Evolutionary conservation across 2,797 vertebrate species (phyloP), one percentile per base, ranked within the genome.

Genomic region (Crypturellus tataupa): DNA sequence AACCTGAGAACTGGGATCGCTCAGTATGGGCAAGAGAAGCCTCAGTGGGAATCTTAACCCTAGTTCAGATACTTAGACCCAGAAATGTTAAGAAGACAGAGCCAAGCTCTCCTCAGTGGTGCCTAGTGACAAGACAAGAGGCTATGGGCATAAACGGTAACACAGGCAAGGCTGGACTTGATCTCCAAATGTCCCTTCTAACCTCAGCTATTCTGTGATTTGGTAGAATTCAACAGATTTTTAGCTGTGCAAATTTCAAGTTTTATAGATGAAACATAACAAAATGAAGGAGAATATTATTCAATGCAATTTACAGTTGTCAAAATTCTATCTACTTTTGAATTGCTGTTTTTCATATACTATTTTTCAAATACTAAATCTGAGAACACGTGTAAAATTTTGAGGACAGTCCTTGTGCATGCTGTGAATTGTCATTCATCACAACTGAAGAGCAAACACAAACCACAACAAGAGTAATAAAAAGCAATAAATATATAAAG

Each of bases 371-470:
- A 40, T 47, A 98, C 98, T 90, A 98, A 98, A 81, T 97, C 97
- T 35, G 98, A 97, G 89, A 98, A 98, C 97, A 25, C 98, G 96
- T 25, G 91, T 97, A 94, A 98, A 98, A 81, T 97, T 95, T 73
- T 97, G 98, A 37, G 98, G 98, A 81, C 91, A 98, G 49, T 97
- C 97, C 39, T 97, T 96, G 73, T 98, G 97, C 98, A 98, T 97
- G 13, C 95, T 87, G 67, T 96, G 97, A 81, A 94, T 94, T 51
- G 97, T 31, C 53, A 98, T 92, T 98, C 97, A 79, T 98, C 98
- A 88, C 97, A 98, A 80, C 98, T 98, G 51, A 53, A 56, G 64
- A 35, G 20, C 39, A 63, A 60, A 19, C 55, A 39, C 14, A n/a
- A 42, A 42, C 47, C 65, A 25, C 35, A 80, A 58, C 17, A 64